phyloP scores from a whole-genome alignment of 2,888 invertebrate genomes.

The Sinhomidia bicolor region DNA sequence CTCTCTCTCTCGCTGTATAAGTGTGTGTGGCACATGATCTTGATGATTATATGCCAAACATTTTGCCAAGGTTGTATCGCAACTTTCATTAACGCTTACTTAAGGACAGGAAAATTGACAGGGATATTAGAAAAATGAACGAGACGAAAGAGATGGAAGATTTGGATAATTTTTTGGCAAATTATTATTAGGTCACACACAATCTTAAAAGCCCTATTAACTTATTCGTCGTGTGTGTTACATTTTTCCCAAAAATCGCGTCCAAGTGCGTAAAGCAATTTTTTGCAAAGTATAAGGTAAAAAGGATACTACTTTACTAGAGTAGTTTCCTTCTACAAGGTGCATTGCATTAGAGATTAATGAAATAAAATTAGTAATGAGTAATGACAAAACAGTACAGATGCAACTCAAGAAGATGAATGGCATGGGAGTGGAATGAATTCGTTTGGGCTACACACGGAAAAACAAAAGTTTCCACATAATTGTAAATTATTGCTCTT shows the following conservation, averaged over 20 bases:
- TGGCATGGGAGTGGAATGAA: slow-evolving; percentile 44
- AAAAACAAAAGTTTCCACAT: slow-evolving; percentile 50
- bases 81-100: slow-evolving; percentile 66
- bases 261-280: too few relatives aligned
- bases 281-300: too few relatives aligned
- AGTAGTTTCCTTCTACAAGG: too few relatives aligned
- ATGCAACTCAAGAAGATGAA: neutral
- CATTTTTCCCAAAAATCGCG: neutral
- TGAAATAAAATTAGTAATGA: neutral
- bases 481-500: slow-evolving; percentile 67
- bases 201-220: neutral
- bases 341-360: neutral
- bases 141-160: neutral
- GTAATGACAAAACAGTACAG: neutral
- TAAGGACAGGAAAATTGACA: slow-evolving; percentile 6
- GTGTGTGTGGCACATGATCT: neutral
- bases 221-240: neutral
- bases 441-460: slow-evolving; percentile 46
- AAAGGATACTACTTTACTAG: too few relatives aligned
- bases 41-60: slow-evolving; percentile 28
- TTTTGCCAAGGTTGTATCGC: slow-evolving; percentile 35
- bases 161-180: slow-evolving; percentile 1
- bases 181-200: slow-evolving; percentile 20
- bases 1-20: too few relatives aligned
- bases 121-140: neutral